Evolutionary conservation across 2,113 vertebrate species (phyloP).

Genomic region (Gnathonemus longibarbis): DNA sequence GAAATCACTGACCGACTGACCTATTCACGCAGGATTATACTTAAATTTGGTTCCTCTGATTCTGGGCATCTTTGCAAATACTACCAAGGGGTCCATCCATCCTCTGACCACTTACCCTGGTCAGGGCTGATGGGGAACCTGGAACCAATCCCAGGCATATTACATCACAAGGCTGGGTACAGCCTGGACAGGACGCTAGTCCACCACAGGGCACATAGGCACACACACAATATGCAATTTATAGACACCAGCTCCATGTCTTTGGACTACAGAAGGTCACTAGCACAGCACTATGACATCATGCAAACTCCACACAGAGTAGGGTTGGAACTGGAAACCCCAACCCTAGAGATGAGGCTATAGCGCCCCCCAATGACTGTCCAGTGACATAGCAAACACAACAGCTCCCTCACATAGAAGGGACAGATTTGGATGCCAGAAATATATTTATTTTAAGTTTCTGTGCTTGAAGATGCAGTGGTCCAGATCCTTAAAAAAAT

Average conservation of each 20-base stretch:
- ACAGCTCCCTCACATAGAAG: background rate
- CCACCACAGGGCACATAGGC: background rate
- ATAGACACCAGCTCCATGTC: background rate
- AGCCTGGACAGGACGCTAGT: background rate
- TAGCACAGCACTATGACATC: background rate
- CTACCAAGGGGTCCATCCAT: background rate
- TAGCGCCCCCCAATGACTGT: background rate
- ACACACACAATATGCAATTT: background rate
- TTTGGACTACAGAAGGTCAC: background rate
- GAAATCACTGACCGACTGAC: background rate
- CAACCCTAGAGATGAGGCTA: background rate
- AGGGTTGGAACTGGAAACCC: background rate
- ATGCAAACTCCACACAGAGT: background rate
- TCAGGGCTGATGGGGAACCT: background rate
- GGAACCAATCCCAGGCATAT: background rate
- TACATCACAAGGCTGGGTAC: background rate
- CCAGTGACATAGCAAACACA: background rate
- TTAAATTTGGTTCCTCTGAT: background rate
- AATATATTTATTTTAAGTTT: background rate
- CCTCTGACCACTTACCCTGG: background rate
- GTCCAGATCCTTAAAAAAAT: background rate
- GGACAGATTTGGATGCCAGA: background rate
- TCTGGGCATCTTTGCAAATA: background rate
- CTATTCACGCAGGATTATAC: background rate
- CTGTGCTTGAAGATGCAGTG: conserved; percentile 5